phyloP scores from a whole-genome alignment of 1,140 invertebrate species.

The Patella vulgata region DNA sequence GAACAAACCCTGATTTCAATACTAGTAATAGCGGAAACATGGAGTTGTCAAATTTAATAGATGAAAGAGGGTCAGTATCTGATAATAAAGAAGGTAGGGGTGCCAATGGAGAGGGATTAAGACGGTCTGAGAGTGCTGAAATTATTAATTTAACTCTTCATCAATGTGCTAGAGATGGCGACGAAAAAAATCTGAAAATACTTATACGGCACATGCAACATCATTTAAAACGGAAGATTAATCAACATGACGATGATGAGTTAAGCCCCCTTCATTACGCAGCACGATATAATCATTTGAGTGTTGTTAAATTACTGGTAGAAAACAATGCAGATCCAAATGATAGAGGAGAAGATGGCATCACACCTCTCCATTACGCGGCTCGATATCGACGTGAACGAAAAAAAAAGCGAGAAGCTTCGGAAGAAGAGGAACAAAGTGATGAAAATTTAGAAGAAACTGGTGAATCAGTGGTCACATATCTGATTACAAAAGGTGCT shows the following conservation, averaged over 20 bases:
- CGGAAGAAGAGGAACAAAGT: no score
- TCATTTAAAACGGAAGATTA: constrained; percentile 54
- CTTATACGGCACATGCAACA: constrained; percentile 40
- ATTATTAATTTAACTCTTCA: constrained; percentile 33
- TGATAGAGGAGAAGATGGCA: constrained; percentile 61
- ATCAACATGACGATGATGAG: constrained; percentile 62
- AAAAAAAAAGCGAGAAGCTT: constrained; percentile 27
- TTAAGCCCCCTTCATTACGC: constrained; percentile 66
- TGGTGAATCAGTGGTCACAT: constrained; percentile 59
- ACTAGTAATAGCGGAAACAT: neutral
- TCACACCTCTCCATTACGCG: constrained; percentile 67
- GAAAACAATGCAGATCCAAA: constrained; percentile 63
- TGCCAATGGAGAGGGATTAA: no score
- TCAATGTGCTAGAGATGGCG: constrained; percentile 59
- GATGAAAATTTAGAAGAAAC: neutral
- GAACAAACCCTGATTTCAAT: no score
- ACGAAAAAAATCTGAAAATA: constrained; percentile 45
- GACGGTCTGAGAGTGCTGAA: constrained; percentile 13
- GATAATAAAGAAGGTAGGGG: no score
- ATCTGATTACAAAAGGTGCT: constrained; percentile 64
- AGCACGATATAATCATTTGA: constrained; percentile 64
- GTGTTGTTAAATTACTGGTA: constrained; percentile 61
- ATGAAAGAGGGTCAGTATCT: no score
- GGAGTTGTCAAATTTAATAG: no score
- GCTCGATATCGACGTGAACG: constrained; percentile 58